These are phyloP conservation scores for Orgyia antiqua DNA, from an alignment of 2,888 invertebrate genomes.

Conservation along the genomic window DNA sequence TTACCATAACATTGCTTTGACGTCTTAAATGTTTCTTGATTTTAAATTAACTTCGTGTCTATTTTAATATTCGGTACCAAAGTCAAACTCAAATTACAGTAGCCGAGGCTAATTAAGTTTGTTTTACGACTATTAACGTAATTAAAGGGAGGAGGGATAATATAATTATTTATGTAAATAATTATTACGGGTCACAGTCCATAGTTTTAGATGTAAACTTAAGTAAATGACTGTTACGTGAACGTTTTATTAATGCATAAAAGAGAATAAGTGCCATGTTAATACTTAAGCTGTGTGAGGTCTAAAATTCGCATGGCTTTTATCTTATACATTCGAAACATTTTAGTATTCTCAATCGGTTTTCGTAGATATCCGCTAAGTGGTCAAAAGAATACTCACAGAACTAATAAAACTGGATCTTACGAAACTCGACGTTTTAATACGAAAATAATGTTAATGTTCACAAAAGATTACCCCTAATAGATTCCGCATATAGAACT, in stretches of 20 bases:
- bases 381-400: constrained; percentile 46
- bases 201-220: constrained; percentile 21
- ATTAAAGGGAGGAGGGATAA: constrained; percentile 24
- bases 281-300: too few species aligned
- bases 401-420: constrained; percentile 46
- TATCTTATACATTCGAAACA: constrained; percentile 43
- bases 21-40: constrained; percentile 8
- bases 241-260: too few species aligned
- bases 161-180: constrained; percentile 32
- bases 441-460: constrained; percentile 52
- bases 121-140: constrained; percentile 29
- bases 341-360: constrained; percentile 40
- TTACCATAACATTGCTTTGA: constrained; percentile 9
- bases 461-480: too few species aligned
- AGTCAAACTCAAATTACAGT: constrained; percentile 21
- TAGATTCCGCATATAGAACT: too few species aligned
- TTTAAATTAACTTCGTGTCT: constrained; percentile 15
- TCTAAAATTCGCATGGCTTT: constrained; percentile 51
- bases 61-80: constrained; percentile 24
- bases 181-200: constrained; percentile 25
- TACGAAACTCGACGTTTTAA: constrained; percentile 44
- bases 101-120: constrained; percentile 25
- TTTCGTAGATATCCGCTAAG: constrained; percentile 61
- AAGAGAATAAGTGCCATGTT: too few species aligned
- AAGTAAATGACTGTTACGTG: too few species aligned